Percentiles rank a stretch among this genome's conserved stretches.
Conservation (phyloP, 2,797 vertebrate genomes). For the Catharus ustulatus region DNA sequence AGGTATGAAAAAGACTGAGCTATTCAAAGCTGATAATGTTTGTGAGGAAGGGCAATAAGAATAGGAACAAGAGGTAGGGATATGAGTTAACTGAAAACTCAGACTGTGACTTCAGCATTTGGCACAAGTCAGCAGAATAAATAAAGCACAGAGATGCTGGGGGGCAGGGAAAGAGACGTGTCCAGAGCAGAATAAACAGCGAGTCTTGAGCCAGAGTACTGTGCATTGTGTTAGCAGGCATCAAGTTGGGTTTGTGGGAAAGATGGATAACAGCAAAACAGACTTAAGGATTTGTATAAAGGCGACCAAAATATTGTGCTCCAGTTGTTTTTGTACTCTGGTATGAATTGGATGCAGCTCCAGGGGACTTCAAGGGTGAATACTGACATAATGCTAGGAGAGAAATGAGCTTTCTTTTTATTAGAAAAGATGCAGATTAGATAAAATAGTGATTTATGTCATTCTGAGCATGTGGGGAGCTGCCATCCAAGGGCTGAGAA, state of each 20-base stretch:
- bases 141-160: background rate
- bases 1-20: background rate
- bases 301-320: background rate
- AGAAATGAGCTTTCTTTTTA: background rate
- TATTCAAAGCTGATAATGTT: background rate
- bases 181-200: background rate
- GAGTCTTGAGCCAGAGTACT: background rate
- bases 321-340: background rate
- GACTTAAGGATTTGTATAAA: background rate
- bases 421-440: background rate
- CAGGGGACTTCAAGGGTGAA: background rate
- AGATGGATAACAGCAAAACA: background rate
- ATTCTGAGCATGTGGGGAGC: background rate
- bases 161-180: background rate
- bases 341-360: background rate
- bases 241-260: background rate
- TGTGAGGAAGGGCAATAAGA: background rate
- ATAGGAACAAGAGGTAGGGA: background rate
- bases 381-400: background rate
- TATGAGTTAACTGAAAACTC: background rate
- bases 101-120: constrained; percentile 42
- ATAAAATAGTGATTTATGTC: background rate
- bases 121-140: constrained; percentile 27
- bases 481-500: background rate
- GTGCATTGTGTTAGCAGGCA: background rate